These are phyloP conservation scores for Baccha elongata DNA, from an alignment of 2,888 invertebrate species.

Conservation along the genomic window DNA sequence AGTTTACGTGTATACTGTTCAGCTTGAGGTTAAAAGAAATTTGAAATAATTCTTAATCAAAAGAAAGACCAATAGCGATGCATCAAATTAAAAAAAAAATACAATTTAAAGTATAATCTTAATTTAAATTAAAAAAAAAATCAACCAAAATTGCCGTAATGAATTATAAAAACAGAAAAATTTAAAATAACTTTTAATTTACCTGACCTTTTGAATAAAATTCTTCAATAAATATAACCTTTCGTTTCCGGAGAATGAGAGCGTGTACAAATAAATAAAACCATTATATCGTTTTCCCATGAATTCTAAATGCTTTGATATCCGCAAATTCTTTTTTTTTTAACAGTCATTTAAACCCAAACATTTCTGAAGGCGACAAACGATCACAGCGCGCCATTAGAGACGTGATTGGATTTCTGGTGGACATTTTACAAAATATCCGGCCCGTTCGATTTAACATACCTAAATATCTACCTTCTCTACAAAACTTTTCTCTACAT, in stretches of 20 bases:
- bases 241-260: neutral
- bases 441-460: too few relatives aligned
- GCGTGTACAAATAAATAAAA: neutral
- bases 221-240: neutral
- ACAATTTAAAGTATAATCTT: too few relatives aligned
- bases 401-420: neutral
- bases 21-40: too few relatives aligned
- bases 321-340: neutral
- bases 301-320: neutral
- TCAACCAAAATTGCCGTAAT: too few relatives aligned
- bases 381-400: neutral
- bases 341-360: neutral
- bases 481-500: neutral
- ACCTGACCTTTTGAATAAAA: neutral
- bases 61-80: too few relatives aligned
- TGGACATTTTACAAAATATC: constrained; percentile 8
- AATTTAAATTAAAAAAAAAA: too few relatives aligned
- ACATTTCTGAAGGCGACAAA: neutral
- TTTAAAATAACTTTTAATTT: too few relatives aligned
- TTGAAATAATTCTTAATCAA: too few relatives aligned
- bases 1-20: too few relatives aligned
- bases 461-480: neutral
- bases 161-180: too few relatives aligned
- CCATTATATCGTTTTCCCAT: neutral
- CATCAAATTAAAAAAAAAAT: too few relatives aligned